Conservation (phyloP, 2,797 vertebrate genomes). For the Mormyrus proboscirostris region DNA sequence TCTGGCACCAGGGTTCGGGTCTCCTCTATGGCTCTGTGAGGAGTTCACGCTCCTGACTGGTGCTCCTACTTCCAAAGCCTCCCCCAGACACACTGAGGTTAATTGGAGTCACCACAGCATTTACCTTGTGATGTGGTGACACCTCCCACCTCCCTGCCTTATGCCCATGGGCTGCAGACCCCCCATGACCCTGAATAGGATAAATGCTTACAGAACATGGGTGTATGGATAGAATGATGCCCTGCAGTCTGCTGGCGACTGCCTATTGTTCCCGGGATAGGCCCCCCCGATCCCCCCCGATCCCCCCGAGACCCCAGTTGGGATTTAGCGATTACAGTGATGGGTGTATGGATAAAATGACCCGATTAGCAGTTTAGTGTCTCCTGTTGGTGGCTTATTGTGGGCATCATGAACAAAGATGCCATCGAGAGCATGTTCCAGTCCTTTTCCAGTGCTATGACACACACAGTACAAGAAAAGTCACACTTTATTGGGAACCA, state of each 20-base stretch:
- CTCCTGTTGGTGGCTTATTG: background rate
- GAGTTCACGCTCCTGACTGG: background rate
- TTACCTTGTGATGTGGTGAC: background rate
- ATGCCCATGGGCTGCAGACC: background rate
- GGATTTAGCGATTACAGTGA: background rate
- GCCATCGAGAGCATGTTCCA: background rate
- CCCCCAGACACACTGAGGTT: background rate
- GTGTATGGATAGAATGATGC: background rate
- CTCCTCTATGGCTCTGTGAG: background rate
- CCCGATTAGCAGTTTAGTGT: background rate
- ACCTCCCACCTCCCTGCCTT: background rate
- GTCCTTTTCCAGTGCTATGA: background rate
- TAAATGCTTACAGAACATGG: background rate
- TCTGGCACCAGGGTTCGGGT: background rate
- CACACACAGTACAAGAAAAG: background rate
- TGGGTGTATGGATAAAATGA: background rate
- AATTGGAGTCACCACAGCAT: background rate
- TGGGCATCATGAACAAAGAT: background rate
- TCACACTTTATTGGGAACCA: constrained; percentile 17
- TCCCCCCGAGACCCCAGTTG: background rate
- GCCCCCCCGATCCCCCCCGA: background rate
- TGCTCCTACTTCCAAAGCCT: background rate
- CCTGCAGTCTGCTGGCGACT: background rate
- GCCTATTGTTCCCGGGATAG: background rate
- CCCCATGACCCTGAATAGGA: background rate